Percentiles rank a stretch among this genome's conserved stretches.
Conservation (phyloP, 2,113 vertebrate species). For the Phrynosoma platyrhinos region DNA sequence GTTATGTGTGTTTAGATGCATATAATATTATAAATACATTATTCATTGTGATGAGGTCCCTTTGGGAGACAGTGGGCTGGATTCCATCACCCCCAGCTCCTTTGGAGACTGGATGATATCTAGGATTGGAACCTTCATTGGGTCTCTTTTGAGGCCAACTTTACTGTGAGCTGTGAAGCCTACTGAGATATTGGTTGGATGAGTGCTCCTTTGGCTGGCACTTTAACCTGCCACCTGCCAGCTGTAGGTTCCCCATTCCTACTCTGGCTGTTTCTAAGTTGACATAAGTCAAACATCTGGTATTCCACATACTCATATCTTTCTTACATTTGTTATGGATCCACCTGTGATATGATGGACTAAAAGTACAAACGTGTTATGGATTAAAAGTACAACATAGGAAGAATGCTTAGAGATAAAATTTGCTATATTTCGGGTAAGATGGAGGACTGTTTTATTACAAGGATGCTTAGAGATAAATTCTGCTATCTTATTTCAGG, state of each 20-base stretch:
- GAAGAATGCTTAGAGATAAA: slow-evolving; percentile 24
- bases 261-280: not conserved
- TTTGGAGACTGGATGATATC: no score
- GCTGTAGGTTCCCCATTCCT: not conserved
- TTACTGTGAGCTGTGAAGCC: no score
- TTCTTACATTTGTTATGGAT: not conserved
- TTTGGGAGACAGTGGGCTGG: no score
- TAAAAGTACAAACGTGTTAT: not conserved
- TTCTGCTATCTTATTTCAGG: slow-evolving; percentile 78
- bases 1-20: no score
- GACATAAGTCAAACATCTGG: not conserved
- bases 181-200: no score
- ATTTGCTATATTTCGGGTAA: slow-evolving; percentile 83
- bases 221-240: no score
- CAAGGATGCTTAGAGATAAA: slow-evolving; percentile 57
- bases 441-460: slow-evolving; percentile 65
- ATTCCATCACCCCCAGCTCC: no score
- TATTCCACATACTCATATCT: not conserved
- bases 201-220: no score
- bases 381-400: not conserved
- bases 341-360: not conserved
- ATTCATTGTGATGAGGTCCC: no score
- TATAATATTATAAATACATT: no score
- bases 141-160: no score
- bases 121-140: no score